Percentiles rank a stretch among this genome's conserved stretches.
phyloP scores from a whole-genome alignment of 1,140 invertebrate genomes.

The Akabosia matsudoensis region DNA sequence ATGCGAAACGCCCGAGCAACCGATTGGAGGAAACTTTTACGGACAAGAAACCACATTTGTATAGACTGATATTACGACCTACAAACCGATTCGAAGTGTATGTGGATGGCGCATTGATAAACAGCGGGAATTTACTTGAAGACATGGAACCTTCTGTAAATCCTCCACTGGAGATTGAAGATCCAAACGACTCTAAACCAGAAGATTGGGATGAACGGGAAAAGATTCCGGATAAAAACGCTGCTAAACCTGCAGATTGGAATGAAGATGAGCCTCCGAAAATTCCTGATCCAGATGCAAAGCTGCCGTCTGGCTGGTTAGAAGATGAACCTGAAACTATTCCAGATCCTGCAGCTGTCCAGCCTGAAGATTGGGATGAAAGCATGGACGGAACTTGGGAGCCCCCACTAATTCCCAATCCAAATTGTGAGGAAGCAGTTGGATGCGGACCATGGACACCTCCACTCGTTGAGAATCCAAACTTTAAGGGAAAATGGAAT shows the following conservation, averaged over 20 bases:
- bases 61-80: constrained; percentile 64
- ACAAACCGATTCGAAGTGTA: constrained; percentile 41
- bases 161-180: constrained; percentile 91
- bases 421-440: constrained; percentile 72
- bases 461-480: constrained; percentile 82
- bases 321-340: constrained; percentile 75
- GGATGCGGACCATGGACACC: constrained; percentile 91
- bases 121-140: constrained; percentile 79
- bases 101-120: constrained; percentile 58
- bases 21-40: constrained; percentile 84
- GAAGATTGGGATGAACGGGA: constrained; percentile 96
- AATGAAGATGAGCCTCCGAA: constrained; percentile 88
- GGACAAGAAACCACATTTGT: constrained; percentile 93
- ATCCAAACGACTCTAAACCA: constrained; percentile 85
- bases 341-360: constrained; percentile 40
- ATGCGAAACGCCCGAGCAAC: constrained; percentile 82
- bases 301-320: constrained; percentile 89
- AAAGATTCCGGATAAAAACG: constrained; percentile 85
- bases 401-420: constrained; percentile 86
- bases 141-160: constrained; percentile 92
- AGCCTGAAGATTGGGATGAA: constrained; percentile 65
- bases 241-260: constrained; percentile 89
- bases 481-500: constrained; percentile 83
- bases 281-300: constrained; percentile 81
- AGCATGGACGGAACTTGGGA: constrained; percentile 99